A percentile compares a stretch with the other conserved stretches of the same genome.
Conservation (phyloP, 2,888 invertebrate genomes). For the Orgyia antiqua region DNA sequence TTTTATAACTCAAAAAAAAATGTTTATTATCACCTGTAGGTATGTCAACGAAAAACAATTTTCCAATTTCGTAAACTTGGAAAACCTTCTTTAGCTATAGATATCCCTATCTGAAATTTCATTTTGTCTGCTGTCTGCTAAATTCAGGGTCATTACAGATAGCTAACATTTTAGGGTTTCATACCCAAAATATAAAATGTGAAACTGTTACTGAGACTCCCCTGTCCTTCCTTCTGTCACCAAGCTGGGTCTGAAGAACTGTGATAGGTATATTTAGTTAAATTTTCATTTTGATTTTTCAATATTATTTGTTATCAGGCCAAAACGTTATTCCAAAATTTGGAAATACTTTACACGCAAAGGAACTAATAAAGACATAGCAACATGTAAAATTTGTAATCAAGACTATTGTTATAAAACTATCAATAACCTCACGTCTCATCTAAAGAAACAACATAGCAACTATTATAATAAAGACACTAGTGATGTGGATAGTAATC, state of each 20-base stretch:
- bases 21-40: conserved; percentile 1
- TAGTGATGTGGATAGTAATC: neutral
- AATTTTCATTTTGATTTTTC: no score
- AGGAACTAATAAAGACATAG: conserved; percentile 2
- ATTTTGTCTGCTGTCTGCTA: neutral
- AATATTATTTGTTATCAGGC: neutral
- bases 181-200: no score
- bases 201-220: no score
- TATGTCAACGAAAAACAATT: neutral
- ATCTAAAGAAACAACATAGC: conserved; percentile 7
- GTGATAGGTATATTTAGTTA: no score
- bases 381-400: conserved; percentile 18
- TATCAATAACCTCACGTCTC: conserved; percentile 13
- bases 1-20: neutral
- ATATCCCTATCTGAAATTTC: conserved; percentile 1
- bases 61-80: neutral
- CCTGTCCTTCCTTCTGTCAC: no score
- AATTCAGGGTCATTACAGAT: neutral
- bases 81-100: neutral
- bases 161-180: no score
- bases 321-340: neutral
- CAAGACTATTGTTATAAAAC: conserved; percentile 13
- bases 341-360: conserved; percentile 21
- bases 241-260: no score
- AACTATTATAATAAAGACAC: neutral